phyloP scores from a whole-genome alignment of 1,140 invertebrate genomes.

The Branchinecta lindahli region DNA sequence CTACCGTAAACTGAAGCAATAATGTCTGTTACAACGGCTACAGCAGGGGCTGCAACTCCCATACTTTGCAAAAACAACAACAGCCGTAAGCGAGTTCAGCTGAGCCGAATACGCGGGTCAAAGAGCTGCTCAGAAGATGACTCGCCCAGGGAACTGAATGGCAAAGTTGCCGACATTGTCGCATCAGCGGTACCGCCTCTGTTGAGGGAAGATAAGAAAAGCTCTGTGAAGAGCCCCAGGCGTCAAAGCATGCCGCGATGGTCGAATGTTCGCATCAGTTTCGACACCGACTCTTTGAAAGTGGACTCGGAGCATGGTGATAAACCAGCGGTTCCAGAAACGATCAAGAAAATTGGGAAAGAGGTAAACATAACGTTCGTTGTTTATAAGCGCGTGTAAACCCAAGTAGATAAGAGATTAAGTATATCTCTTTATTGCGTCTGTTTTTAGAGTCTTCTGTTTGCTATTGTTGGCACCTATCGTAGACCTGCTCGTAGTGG shows the following conservation, averaged over 20 bases:
- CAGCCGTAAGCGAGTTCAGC: background rate
- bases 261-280: constrained; percentile 19
- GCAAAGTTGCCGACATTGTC: background rate
- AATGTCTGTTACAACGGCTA: background rate
- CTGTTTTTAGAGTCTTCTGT: too few species aligned
- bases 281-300: constrained; percentile 20
- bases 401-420: too few species aligned
- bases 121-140: background rate
- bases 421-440: too few species aligned
- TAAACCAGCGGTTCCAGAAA: constrained; percentile 17
- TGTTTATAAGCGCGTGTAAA: too few species aligned
- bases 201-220: constrained; percentile 9
- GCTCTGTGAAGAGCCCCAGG: background rate
- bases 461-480: too few species aligned
- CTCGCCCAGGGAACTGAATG: constrained; percentile 1
- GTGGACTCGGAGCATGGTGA: constrained; percentile 17
- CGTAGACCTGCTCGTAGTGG: too few species aligned
- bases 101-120: background rate
- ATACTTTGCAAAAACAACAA: background rate
- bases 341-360: constrained; percentile 21
- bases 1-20: background rate
- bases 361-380: constrained; percentile 14
- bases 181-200: background rate
- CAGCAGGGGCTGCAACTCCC: background rate
- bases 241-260: constrained; percentile 12